These are phyloP conservation scores for Dryadula phaetusa DNA, from an alignment of 2,888 invertebrate species.

Conservation along the genomic window DNA sequence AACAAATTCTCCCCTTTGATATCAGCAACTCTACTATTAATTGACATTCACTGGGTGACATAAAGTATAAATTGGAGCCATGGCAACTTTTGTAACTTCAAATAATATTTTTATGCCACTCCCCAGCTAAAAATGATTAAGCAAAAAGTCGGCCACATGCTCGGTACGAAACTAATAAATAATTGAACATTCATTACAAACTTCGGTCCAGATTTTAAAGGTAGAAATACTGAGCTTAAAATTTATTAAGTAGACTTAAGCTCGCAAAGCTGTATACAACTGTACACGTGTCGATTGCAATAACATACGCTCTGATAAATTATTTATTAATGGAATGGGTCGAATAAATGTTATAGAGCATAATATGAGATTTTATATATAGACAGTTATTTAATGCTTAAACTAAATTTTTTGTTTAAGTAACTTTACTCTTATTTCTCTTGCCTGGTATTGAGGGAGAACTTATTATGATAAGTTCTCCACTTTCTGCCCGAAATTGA, in stretches of 20 bases:
- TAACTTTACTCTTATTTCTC: no score
- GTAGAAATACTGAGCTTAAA: slow-evolving; percentile 36
- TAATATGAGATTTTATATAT: slow-evolving; percentile 1
- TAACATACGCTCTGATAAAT: slow-evolving; percentile 25
- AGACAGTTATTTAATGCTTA: background rate
- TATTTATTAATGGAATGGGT: slow-evolving; percentile 17
- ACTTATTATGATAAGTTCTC: no score
- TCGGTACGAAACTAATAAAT: slow-evolving; percentile 42
- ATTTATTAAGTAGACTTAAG: slow-evolving; percentile 35
- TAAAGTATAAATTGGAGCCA: slow-evolving; percentile 27
- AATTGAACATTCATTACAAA: slow-evolving; percentile 43
- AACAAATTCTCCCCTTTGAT: slow-evolving; percentile 8
- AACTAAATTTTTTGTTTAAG: background rate
- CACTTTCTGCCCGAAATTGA: no score
- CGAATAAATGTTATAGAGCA: background rate
- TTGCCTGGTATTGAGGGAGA: no score
- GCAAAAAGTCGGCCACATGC: slow-evolving; percentile 40
- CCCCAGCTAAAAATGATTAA: slow-evolving; percentile 31
- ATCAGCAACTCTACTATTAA: slow-evolving; percentile 13
- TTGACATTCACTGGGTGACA: slow-evolving; percentile 14
- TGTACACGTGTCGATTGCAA: slow-evolving; percentile 26
- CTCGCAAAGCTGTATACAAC: slow-evolving; percentile 14
- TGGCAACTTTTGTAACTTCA: slow-evolving; percentile 31
- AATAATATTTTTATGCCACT: slow-evolving; percentile 32
- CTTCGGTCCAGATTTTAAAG: slow-evolving; percentile 34